Conservation (phyloP, 2,888 invertebrate genomes). For the Diadromus collaris region DNA sequence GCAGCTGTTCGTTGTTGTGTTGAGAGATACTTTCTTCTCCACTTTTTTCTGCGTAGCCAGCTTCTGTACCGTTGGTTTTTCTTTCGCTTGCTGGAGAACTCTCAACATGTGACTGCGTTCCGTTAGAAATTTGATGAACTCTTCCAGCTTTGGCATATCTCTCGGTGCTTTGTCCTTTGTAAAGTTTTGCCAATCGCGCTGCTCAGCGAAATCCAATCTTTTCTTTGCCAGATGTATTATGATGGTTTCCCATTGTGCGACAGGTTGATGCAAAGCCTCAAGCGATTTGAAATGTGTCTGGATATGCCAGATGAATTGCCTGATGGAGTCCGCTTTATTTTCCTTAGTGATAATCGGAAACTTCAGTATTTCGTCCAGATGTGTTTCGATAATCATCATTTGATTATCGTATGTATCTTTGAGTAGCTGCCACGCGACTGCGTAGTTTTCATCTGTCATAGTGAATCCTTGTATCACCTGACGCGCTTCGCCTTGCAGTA, state of each 20-base stretch:
- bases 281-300: slow-evolving; percentile 55
- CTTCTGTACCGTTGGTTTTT: slow-evolving; percentile 29
- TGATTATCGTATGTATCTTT: slow-evolving; percentile 59
- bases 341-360: slow-evolving; percentile 47
- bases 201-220: slow-evolving; percentile 62
- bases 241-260: slow-evolving; percentile 65
- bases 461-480: slow-evolving; percentile 38
- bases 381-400: slow-evolving; percentile 58
- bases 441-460: slow-evolving; percentile 33
- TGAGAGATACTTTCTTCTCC: slow-evolving; percentile 21
- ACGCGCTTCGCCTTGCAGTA: slow-evolving; percentile 46
- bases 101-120: slow-evolving; percentile 45
- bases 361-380: slow-evolving; percentile 56
- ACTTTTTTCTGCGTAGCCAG: slow-evolving; percentile 12
- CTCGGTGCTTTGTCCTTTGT: slow-evolving; percentile 38
- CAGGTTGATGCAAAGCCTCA: slow-evolving; percentile 60
- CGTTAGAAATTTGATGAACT: slow-evolving; percentile 51
- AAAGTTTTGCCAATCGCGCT: slow-evolving; percentile 63
- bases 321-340: slow-evolving; percentile 43
- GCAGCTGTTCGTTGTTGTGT: slow-evolving; percentile 11
- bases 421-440: slow-evolving; percentile 41
- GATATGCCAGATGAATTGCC: slow-evolving; percentile 56
- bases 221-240: slow-evolving; percentile 61
- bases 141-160: slow-evolving; percentile 49
- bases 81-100: slow-evolving; percentile 38